A percentile compares a stretch with the other conserved stretches of the same genome.
Evolutionary conservation across 2,888 invertebrate genomes (phyloP).

Genomic region (Junonia oenone): DNA sequence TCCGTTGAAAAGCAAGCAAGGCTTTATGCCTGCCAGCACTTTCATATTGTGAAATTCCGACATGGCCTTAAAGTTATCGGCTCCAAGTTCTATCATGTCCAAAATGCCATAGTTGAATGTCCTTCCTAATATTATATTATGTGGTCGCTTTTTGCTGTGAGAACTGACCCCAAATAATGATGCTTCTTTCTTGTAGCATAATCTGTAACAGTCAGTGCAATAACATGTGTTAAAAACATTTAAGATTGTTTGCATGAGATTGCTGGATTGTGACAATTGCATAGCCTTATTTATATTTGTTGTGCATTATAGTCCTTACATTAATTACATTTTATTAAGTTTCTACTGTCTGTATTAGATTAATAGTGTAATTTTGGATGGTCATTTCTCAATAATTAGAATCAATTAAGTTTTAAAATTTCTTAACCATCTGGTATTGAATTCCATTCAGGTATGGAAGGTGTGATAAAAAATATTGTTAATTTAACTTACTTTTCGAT

Average conservation of each 20-base stretch:
- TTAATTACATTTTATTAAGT: no score
- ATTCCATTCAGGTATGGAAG: no score
- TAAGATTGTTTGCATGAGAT: not conserved
- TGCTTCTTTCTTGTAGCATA: constrained; percentile 90
- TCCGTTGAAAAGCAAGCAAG: constrained; percentile 94
- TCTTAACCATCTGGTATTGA: no score
- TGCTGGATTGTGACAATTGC: no score
- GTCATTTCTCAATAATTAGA: no score
- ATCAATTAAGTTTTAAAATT: no score
- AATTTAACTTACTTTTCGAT: constrained; percentile 83
- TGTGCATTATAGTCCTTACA: no score
- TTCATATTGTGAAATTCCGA: constrained; percentile 89
- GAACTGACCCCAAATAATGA: constrained; percentile 94
- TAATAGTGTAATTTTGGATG: no score
- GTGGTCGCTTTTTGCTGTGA: constrained; percentile 96
- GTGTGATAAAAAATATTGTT: no score
- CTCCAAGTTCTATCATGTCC: constrained; percentile 97
- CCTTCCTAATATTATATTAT: constrained; percentile 93
- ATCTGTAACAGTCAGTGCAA: constrained; percentile 51
- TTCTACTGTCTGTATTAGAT: no score
- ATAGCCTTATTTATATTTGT: no score
- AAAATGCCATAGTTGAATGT: constrained; percentile 93
- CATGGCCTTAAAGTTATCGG: constrained; percentile 89
- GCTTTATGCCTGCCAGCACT: constrained; percentile 90
- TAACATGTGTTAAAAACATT: not conserved